phyloP scores from a whole-genome alignment of 2,888 invertebrate species.

The Temnothorax ravouxi region DNA sequence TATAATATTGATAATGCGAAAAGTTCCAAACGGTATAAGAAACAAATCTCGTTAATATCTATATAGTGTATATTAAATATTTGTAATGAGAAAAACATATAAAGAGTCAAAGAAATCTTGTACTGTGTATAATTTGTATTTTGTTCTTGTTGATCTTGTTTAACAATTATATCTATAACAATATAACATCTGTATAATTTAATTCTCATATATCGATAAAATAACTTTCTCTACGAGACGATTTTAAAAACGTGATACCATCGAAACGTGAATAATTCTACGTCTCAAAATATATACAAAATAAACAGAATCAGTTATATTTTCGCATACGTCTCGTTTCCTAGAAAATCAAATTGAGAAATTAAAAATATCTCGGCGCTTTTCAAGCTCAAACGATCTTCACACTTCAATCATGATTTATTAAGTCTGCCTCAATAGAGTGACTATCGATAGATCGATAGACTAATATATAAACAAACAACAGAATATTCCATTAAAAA shows the following conservation, averaged over 20 bases:
- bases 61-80: neutral
- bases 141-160: neutral
- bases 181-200: neutral
- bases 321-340: neutral
- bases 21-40: neutral
- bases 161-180: slow-evolving; percentile 1
- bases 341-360: neutral
- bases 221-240: no score
- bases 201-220: no score
- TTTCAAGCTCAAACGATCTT: neutral
- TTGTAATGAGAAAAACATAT: neutral
- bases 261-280: neutral
- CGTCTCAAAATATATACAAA: neutral
- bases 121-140: slow-evolving; percentile 10
- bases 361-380: no score
- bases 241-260: neutral
- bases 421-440: neutral
- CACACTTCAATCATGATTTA: neutral
- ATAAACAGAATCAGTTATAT: neutral
- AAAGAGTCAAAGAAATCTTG: neutral
- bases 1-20: neutral
- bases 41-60: neutral
- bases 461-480: neutral
- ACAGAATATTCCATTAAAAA: neutral
- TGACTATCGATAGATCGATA: no score